phyloP scores from a whole-genome alignment of 2,797 vertebrate species.

The Morus bassanus region DNA sequence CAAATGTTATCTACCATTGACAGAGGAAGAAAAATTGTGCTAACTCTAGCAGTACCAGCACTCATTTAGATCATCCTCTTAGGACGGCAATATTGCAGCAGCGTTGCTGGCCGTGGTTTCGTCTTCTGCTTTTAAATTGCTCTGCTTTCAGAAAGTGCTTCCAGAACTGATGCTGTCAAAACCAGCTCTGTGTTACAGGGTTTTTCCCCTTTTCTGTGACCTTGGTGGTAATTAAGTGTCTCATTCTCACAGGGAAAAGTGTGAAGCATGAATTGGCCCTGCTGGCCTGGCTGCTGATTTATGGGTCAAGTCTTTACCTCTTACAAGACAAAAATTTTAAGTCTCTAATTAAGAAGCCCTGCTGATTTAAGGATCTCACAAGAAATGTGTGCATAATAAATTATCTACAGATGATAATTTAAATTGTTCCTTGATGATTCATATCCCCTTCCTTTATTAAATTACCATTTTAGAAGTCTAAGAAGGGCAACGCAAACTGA shows the following conservation, averaged over 20 bases:
- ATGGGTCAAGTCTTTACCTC: constrained; percentile 73
- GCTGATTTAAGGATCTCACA: constrained; percentile 75
- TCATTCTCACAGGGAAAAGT: constrained; percentile 57
- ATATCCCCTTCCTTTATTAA: constrained; percentile 67
- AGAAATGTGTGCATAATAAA: constrained; percentile 77
- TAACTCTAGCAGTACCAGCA: background rate
- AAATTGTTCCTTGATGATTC: constrained; percentile 69
- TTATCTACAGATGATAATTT: constrained; percentile 72
- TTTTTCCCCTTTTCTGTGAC: constrained; percentile 63
- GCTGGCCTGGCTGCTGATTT: constrained; percentile 72
- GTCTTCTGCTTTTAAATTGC: background rate
- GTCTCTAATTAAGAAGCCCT: constrained; percentile 75
- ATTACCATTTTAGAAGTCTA: constrained; percentile 63
- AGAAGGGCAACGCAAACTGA: background rate
- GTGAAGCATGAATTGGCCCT: constrained; percentile 56
- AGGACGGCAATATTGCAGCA: background rate
- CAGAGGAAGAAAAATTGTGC: background rate
- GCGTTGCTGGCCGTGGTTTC: background rate
- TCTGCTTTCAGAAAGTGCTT: constrained; percentile 50
- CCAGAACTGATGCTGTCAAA: constrained; percentile 40
- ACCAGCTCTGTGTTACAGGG: constrained; percentile 30
- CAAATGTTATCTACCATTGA: background rate
- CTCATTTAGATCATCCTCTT: background rate
- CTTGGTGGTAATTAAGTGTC: constrained; percentile 70
- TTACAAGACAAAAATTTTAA: constrained; percentile 70